Evolutionary conservation across 2,113 vertebrate genomes (phyloP), one percentile per base, ranked within the genome.

Genomic region (Hirundichthys speculiger): DNA sequence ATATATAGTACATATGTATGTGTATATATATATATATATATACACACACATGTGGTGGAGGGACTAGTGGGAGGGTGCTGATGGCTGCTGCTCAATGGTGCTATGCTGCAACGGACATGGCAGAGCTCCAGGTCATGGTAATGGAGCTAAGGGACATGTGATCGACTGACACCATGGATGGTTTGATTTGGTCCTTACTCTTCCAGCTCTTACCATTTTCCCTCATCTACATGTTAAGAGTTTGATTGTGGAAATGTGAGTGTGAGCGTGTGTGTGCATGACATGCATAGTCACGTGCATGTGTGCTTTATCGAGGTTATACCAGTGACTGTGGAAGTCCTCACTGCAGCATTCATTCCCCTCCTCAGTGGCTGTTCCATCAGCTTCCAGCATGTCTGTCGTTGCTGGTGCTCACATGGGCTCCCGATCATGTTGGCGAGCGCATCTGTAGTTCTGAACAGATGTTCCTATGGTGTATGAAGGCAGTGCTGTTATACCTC

Each of bases 121-220:
- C 59, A 45, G 48, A 11, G 69, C 61, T 76, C 78, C 80, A 76
- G 27, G 70, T 85, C 79, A 62, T 47, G 80, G 80, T 71, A 71
- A 78, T 43, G 77, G 78, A 79, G 73, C 64, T 71, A 41, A 64
- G 63, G 52, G 69, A 69, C 22, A 47, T 73, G 58, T 75, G 83
- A 85, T 46, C 52, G 54, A 81, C 73, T 94, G 95, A 86, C 92
- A 92, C 80, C 67, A 83, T 84, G 92, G 90, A 79, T 93, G 91
- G 89, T 89, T 95, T 91, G 86, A 80, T 86, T 85, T 88, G 73
- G 83, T 89, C 64, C 85, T 83, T 90, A 70, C 65, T 88, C 69
- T 77, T 84, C 74, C 75, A 55, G 68, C 55, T 76, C 74, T 65
- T 73, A 58, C 70, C 80, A 71, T 70, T 64, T 63, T 75, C 74